phyloP scores from a whole-genome alignment of 2,113 vertebrate genomes.

The Catharus minimus region DNA sequence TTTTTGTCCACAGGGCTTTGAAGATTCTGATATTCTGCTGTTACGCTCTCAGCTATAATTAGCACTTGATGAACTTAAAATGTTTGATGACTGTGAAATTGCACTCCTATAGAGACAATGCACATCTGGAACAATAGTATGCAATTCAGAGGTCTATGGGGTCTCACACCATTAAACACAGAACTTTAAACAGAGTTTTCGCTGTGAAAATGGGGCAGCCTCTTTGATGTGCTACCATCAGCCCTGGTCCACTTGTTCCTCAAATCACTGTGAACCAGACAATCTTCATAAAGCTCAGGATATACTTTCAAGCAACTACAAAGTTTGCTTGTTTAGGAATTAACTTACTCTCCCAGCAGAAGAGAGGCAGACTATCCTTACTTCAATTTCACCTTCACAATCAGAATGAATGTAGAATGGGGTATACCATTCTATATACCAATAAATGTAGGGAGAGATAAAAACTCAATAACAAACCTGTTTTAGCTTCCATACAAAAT shows the following conservation, averaged over 20 bases:
- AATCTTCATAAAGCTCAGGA: conserved; percentile 37
- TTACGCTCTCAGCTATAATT: conserved; percentile 60
- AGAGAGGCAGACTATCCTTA: neutral
- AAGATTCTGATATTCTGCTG: conserved; percentile 37
- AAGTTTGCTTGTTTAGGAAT: conserved; percentile 20
- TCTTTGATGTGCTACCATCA: conserved; percentile 64
- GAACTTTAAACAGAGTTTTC: conserved; percentile 66
- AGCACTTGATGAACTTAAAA: conserved; percentile 68
- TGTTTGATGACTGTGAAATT: conserved; percentile 75
- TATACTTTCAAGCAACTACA: conserved; percentile 12
- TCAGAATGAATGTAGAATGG: conserved; percentile 12
- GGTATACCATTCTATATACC: neutral
- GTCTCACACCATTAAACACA: conserved; percentile 43
- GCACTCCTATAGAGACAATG: conserved; percentile 59
- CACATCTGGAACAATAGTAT: conserved; percentile 71
- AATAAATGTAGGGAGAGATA: neutral
- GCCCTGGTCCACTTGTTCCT: conserved; percentile 44
- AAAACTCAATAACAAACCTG: neutral
- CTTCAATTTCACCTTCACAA: conserved; percentile 44
- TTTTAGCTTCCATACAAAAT: neutral
- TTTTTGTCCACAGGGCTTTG: conserved; percentile 33
- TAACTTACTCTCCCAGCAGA: neutral
- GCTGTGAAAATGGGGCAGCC: conserved; percentile 32
- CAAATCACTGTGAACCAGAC: conserved; percentile 8
- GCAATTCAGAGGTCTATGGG: conserved; percentile 24